phyloP scores from a whole-genome alignment of 2,888 invertebrate genomes.

The Drosophila mercatorum region DNA sequence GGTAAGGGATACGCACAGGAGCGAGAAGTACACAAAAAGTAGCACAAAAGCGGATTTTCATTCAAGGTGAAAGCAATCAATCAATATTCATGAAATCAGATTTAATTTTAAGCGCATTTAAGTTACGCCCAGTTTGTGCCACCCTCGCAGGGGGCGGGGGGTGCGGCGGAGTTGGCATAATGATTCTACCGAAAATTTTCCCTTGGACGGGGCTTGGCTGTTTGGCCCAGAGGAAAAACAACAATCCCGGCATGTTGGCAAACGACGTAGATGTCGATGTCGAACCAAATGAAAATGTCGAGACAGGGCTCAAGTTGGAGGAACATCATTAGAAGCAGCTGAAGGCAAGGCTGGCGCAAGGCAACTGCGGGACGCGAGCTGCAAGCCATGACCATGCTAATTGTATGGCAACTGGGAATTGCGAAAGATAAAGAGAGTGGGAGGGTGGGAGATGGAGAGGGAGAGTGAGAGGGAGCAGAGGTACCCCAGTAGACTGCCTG shows the following conservation, averaged over 20 bases:
- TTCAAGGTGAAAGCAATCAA: constrained; percentile 81
- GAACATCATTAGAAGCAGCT: constrained; percentile 74
- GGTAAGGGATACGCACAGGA: constrained; percentile 48
- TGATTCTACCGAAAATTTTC: constrained; percentile 54
- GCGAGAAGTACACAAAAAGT: constrained; percentile 54
- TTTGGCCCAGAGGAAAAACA: constrained; percentile 51
- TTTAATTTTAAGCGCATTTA: constrained; percentile 80
- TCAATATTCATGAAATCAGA: constrained; percentile 81
- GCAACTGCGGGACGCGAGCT: constrained; percentile 16
- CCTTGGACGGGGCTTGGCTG: constrained; percentile 29
- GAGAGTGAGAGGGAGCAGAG: not conserved
- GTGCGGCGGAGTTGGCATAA: constrained; percentile 16
- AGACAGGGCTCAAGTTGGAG: constrained; percentile 58
- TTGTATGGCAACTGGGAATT: constrained; percentile 71
- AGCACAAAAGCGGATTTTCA: constrained; percentile 79
- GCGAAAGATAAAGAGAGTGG: not conserved
- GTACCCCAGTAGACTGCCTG: not conserved
- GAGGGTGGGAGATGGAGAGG: not conserved
- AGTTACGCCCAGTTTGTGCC: constrained; percentile 48
- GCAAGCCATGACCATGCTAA: constrained; percentile 63
- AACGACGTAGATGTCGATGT: constrained; percentile 61
- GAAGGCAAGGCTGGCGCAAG: constrained; percentile 13
- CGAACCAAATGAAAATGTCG: constrained; percentile 70
- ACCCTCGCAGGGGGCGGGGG: constrained; percentile 5
- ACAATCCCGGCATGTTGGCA: constrained; percentile 52